Conservation (phyloP, 1,140 invertebrate species). For the Bombus picipes region DNA sequence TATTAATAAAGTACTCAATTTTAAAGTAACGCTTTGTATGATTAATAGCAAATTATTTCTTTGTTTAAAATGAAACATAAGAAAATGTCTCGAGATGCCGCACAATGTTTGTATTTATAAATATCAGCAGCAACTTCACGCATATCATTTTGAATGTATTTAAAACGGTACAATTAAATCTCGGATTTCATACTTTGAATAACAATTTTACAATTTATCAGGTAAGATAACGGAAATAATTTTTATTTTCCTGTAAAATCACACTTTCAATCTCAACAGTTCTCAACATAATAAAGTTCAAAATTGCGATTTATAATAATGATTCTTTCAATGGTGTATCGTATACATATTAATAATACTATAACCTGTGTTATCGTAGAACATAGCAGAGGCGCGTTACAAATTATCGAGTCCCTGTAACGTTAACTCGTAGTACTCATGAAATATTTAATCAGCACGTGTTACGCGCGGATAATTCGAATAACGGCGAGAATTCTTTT, state of each 20-base stretch:
- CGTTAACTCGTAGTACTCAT: not conserved
- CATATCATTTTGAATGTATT: conserved; percentile 15
- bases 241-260: not conserved
- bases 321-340: not conserved
- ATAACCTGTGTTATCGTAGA: conserved; percentile 17
- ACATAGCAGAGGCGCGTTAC: not conserved
- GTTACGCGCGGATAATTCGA: not conserved
- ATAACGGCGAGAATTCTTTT: not conserved
- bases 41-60: not conserved
- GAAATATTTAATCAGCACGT: not conserved
- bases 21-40: not conserved
- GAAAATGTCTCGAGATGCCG: too few relatives aligned
- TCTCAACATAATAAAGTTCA: too few relatives aligned
- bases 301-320: not conserved
- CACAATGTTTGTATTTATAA: not conserved
- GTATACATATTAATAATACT: not conserved
- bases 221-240: not conserved
- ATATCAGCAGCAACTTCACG: conserved; percentile 17
- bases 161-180: not conserved
- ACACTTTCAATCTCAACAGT: not conserved
- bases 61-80: not conserved
- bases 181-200: not conserved
- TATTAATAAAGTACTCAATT: not conserved
- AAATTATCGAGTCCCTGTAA: not conserved
- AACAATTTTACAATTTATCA: not conserved